A percentile compares a stretch with the other conserved stretches of the same genome.
Conservation (phyloP, 2,113 vertebrate genomes). For the Anser cygnoides region DNA sequence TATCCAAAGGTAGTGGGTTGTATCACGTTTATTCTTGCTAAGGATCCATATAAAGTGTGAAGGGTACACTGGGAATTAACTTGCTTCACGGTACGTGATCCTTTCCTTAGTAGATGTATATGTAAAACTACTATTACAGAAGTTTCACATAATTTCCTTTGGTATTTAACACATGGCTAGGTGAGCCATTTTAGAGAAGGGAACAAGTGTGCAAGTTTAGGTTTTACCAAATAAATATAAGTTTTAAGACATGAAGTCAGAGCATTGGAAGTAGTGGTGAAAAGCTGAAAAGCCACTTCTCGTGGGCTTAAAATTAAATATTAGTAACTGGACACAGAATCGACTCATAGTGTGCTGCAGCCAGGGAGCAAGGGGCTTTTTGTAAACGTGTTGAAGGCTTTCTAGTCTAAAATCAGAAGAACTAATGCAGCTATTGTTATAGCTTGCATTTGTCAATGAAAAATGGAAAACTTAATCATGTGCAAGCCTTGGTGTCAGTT, state of each 20-base stretch:
- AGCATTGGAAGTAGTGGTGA: background rate
- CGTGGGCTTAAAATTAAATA: background rate
- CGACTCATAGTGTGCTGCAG: background rate
- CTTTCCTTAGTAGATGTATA: background rate
- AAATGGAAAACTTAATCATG: background rate
- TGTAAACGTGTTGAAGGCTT: background rate
- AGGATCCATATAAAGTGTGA: background rate
- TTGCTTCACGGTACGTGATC: background rate
- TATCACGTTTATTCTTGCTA: background rate
- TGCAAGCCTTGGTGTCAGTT: background rate
- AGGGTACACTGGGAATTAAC: background rate
- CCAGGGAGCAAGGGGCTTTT: background rate
- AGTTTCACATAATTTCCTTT: background rate
- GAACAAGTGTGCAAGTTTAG: background rate
- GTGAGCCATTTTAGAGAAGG: background rate
- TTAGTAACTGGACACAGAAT: background rate
- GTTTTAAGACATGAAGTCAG: background rate
- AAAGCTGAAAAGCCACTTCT: conserved; percentile 28
- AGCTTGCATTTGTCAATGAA: background rate
- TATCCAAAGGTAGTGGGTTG: background rate
- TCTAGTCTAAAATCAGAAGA: background rate
- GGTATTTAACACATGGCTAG: background rate
- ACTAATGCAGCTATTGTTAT: background rate
- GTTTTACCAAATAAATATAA: background rate
- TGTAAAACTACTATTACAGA: background rate